Evolutionary conservation across 23 tunicate genomes (phyloP).

Genomic region (Trididemnum miniatum): DNA sequence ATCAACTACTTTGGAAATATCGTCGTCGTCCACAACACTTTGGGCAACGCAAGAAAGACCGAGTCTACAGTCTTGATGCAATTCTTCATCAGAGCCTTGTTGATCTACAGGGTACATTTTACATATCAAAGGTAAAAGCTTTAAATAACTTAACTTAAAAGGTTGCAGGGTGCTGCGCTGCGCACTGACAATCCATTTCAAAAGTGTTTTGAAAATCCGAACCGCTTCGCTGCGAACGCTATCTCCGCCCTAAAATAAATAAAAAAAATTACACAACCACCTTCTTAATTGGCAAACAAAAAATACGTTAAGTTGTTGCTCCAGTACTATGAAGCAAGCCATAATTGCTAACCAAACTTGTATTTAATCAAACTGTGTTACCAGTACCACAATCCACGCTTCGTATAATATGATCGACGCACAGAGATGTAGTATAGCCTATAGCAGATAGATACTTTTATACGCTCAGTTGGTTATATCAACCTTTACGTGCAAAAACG

Average conservation of each 20-base stretch:
- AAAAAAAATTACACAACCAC: no score
- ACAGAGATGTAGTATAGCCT: no score
- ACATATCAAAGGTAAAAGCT: constrained; percentile 76
- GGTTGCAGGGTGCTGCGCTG: constrained; percentile 83
- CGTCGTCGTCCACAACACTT: constrained; percentile 35
- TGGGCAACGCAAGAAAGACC: constrained; percentile 80
- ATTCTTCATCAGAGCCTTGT: constrained; percentile 78
- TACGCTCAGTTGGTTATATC: no score
- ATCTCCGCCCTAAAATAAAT: constrained; percentile 43
- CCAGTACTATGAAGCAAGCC: no score
- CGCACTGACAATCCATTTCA: constrained; percentile 72
- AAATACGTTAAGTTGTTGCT: no score
- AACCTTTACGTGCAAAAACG: no score
- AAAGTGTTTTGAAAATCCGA: constrained; percentile 61
- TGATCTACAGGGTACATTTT: constrained; percentile 65
- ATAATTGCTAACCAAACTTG: no score
- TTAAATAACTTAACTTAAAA: constrained; percentile 18
- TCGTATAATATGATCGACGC: no score
- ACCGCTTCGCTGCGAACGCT: constrained; percentile 54
- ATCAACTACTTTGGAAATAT: constrained; percentile 27
- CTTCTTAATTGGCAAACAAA: no score
- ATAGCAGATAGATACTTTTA: no score
- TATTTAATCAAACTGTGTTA: no score
- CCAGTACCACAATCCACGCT: no score
- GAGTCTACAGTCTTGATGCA: constrained; percentile 61